Evolutionary conservation across 2,888 invertebrate genomes (phyloP), one percentile per base, ranked within the genome.

Genomic region (Thereva unica): DNA sequence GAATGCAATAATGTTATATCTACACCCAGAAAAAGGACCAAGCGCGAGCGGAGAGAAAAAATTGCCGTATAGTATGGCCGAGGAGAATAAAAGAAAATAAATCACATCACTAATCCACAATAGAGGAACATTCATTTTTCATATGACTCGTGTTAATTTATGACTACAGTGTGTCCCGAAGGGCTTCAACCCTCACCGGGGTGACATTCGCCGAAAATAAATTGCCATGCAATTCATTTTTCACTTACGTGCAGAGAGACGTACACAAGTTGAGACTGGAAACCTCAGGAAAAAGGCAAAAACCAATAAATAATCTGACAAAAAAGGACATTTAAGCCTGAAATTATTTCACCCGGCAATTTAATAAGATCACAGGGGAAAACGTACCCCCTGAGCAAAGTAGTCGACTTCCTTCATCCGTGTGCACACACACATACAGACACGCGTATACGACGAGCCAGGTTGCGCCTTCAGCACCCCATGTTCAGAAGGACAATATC

Each of bases 351-450:
- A 70, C 68, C 69, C 69, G 68, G 71, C 69, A 70, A 71, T 71
- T 71, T 71, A 71, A 71, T 71, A 71, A 71, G 70, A 71, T 71
- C 71, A 71, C 71, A 59, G 68, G 71, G 71, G 71, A 71, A 55
- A 50, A 40, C 38, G 53, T 37, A 38, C 40, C 38, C 6, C 38
- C 38, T 35, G 37, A 53, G 23, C 38, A 37, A 9, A 53, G 9
- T 23, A 61, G 61, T 61, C 49, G 40, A 50, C 49, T 38, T 38
- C 38, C 38, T 23, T 54, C 37, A n/a, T 35, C 52, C 8, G 10
- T 53, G 47, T 38, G 34, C 23, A 42, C 37, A 49, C 61, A 49
- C 61, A 40, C 34, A 40, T 8, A 23, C 6, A 34, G 59, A 49
- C 40, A 40, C 35, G 23, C 23, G 2, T 23, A 23, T 2, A 23